A percentile compares a stretch with the other conserved stretches of the same genome.
phyloP scores from a whole-genome alignment of 1,140 invertebrate species.

The Anagrus nilaparvatae region DNA sequence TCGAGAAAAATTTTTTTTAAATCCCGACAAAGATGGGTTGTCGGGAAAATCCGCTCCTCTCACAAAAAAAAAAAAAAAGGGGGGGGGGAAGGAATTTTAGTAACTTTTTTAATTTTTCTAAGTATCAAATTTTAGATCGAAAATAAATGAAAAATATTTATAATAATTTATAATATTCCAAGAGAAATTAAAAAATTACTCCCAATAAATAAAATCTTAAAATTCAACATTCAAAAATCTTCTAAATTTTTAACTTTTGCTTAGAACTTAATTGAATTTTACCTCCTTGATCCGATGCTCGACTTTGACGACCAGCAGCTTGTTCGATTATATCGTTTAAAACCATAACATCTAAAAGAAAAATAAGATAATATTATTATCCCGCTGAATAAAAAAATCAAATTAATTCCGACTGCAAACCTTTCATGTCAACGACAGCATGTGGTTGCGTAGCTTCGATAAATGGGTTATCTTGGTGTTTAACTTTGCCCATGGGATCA shows the following conservation, averaged over 20 bases:
- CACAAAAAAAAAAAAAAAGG: too few species aligned
- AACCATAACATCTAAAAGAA: conserved; percentile 87
- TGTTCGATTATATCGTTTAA: conserved; percentile 95
- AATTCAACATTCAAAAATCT: too few species aligned
- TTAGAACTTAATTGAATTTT: conserved; percentile 41
- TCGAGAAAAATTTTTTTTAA: conserved; percentile 20
- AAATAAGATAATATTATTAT: conserved; percentile 11
- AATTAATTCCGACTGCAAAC: conserved; percentile 43
- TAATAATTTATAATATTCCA: background rate
- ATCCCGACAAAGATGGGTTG: too few species aligned
- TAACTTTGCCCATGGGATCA: conserved; percentile 71
- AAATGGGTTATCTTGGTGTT: conserved; percentile 84
- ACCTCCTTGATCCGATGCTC: conserved; percentile 80
- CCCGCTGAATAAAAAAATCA: background rate
- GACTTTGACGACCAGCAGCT: conserved; percentile 76
- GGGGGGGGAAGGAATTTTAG: too few species aligned
- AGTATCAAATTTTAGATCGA: background rate
- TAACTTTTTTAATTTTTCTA: background rate
- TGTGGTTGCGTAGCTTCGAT: conserved; percentile 78
- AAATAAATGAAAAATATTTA: background rate
- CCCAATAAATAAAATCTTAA: background rate
- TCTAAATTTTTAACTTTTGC: too few species aligned
- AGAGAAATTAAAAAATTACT: background rate
- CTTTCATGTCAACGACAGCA: conserved; percentile 89
- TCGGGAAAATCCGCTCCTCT: too few species aligned